phyloP scores from a whole-genome alignment of 2,797 vertebrate species.

The Poliocrania exsul region DNA sequence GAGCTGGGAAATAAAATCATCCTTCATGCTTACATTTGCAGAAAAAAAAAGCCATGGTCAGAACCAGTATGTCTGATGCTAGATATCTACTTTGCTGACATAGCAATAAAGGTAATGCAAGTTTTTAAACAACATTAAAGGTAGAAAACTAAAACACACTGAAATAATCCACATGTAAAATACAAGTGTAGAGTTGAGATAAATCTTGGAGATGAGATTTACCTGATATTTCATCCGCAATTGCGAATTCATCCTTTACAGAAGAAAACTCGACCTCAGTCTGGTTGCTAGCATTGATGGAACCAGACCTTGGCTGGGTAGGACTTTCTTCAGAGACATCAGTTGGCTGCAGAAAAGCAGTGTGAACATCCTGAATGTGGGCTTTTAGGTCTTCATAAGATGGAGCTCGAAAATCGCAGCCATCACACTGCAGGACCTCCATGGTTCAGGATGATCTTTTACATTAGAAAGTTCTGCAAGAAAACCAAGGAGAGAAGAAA shows the following conservation, averaged over 20 bases:
- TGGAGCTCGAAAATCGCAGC: constrained; percentile 97
- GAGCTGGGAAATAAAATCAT: not conserved
- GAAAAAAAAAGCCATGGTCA: not conserved
- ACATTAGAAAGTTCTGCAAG: constrained; percentile 90
- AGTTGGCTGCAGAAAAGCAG: constrained; percentile 94
- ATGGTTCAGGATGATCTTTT: constrained; percentile 87
- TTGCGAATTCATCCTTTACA: constrained; percentile 83
- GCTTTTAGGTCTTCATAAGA: constrained; percentile 95
- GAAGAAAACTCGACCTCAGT: constrained; percentile 86
- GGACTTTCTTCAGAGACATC: constrained; percentile 87
- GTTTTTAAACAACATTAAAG: not conserved
- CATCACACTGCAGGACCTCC: constrained; percentile 98
- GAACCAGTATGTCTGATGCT: not conserved
- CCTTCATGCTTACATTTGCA: not conserved
- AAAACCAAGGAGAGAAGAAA: not conserved
- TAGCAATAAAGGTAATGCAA: not conserved
- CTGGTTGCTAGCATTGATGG: constrained; percentile 85
- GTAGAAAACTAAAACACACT: not conserved
- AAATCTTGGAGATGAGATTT: not conserved
- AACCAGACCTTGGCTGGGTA: constrained; percentile 82
- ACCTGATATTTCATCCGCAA: constrained; percentile 84
- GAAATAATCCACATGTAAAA: not conserved
- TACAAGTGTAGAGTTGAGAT: not conserved
- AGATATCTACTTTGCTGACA: not conserved
- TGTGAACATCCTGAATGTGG: constrained; percentile 98